Conservation (phyloP, 2,888 invertebrate species). For the Lycocerus yunnanus region DNA sequence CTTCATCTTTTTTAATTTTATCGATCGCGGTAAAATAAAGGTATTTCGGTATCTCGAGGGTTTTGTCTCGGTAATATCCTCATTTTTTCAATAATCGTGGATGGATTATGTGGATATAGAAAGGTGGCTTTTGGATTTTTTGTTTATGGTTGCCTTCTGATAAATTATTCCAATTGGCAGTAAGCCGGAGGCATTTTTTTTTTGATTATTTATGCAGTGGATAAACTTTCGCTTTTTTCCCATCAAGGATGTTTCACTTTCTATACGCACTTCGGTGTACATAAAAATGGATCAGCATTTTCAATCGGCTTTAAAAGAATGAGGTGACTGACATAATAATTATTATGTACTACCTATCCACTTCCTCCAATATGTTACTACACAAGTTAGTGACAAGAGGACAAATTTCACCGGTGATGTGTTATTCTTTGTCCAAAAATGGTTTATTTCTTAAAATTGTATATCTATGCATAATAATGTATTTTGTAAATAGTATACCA, state of each 20-base stretch:
- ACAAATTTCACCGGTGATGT: neutral
- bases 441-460: neutral
- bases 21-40: too few species aligned
- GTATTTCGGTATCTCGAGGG: too few species aligned
- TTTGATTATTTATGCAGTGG: neutral
- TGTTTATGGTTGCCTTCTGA: neutral
- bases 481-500: neutral
- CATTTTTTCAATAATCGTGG: too few species aligned
- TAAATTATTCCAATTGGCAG: neutral
- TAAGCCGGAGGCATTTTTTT: neutral
- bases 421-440: neutral
- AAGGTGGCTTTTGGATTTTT: neutral
- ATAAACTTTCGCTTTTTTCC: neutral
- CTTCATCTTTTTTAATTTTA: too few species aligned
- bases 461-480: neutral
- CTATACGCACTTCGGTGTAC: neutral
- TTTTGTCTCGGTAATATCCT: too few species aligned
- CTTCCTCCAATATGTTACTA: neutral
- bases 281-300: neutral
- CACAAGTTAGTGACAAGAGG: neutral
- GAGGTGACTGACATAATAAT: too few species aligned
- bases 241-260: neutral
- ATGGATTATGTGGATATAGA: neutral
- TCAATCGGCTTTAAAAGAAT: neutral
- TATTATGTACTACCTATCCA: too few species aligned